Conservation (phyloP, 1,140 invertebrate genomes). For the Acromyrmex charruanus region DNA sequence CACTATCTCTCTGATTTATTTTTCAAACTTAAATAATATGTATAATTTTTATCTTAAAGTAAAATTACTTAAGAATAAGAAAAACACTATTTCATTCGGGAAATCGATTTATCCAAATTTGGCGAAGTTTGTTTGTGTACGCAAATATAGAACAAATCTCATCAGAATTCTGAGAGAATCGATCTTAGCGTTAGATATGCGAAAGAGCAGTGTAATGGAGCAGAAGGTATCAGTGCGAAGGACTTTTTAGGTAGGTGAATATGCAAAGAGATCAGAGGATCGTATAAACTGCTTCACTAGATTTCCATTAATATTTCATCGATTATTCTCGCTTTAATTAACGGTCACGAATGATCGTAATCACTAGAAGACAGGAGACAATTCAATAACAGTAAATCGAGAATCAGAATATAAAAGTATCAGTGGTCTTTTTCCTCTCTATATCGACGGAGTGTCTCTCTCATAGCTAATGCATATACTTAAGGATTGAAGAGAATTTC, state of each 20-base stretch:
- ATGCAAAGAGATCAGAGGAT: not conserved
- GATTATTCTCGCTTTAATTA: conserved; percentile 28
- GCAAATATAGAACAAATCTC: conserved; percentile 7
- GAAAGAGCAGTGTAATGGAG: conserved; percentile 20
- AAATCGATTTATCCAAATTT: not conserved
- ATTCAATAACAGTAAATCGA: conserved; percentile 1
- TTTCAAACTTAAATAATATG: not conserved
- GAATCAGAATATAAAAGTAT: conserved; percentile 6
- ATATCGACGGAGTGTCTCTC: not conserved
- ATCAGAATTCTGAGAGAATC: conserved; percentile 26
- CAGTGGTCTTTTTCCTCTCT: not conserved
- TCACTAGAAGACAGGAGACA: not conserved
- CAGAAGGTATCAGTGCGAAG: conserved; percentile 27
- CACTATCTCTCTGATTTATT: not conserved
- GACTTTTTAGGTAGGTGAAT: conserved; percentile 31
- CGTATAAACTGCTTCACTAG: not conserved
- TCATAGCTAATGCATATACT: conserved; percentile 27
- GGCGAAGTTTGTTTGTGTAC: not conserved
- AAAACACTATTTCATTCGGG: not conserved
- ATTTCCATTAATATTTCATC: not conserved
- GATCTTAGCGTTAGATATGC: conserved; percentile 42
- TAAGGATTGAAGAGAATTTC: conserved; percentile 4
- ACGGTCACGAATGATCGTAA: not conserved
- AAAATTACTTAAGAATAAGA: not conserved
- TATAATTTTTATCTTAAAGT: not conserved